Evolutionary conservation across 2,113 vertebrate species (phyloP).

Genomic region (Apeltes quadracus): DNA sequence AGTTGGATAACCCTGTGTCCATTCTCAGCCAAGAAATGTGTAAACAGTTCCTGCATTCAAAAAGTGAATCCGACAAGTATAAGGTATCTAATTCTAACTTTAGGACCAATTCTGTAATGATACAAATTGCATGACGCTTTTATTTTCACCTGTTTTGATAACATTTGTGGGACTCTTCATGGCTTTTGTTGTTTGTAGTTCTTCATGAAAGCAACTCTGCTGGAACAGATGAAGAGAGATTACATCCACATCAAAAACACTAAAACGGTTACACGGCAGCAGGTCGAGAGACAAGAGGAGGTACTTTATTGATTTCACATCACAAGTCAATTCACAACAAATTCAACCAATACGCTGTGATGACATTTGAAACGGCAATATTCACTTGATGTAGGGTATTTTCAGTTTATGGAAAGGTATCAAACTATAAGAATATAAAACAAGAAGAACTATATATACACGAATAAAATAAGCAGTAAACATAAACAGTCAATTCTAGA

Average conservation of each 20-base stretch:
- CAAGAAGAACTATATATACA: background rate
- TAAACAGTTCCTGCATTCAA: conserved; percentile 92
- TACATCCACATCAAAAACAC: conserved; percentile 91
- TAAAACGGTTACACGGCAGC: conserved; percentile 70
- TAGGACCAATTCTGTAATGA: background rate
- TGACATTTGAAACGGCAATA: background rate
- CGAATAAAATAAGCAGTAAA: background rate
- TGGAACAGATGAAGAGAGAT: conserved; percentile 94
- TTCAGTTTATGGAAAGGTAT: background rate
- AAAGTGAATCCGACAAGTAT: conserved; percentile 92
- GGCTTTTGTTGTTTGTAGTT: conserved; percentile 77
- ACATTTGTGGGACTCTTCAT: background rate
- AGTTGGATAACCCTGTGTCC: conserved; percentile 94
- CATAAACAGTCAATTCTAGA: background rate
- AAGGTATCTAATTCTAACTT: conserved; percentile 79
- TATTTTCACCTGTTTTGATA: background rate
- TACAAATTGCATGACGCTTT: background rate
- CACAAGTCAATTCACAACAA: background rate
- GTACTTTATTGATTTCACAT: conserved; percentile 18
- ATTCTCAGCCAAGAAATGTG: conserved; percentile 95
- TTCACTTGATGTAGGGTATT: background rate
- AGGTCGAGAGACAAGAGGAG: conserved; percentile 65
- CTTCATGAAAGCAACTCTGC: conserved; percentile 93
- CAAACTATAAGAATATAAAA: background rate
- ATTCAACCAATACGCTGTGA: background rate